Conservation (phyloP, 2,888 invertebrate genomes). For the Notodromas monacha region DNA sequence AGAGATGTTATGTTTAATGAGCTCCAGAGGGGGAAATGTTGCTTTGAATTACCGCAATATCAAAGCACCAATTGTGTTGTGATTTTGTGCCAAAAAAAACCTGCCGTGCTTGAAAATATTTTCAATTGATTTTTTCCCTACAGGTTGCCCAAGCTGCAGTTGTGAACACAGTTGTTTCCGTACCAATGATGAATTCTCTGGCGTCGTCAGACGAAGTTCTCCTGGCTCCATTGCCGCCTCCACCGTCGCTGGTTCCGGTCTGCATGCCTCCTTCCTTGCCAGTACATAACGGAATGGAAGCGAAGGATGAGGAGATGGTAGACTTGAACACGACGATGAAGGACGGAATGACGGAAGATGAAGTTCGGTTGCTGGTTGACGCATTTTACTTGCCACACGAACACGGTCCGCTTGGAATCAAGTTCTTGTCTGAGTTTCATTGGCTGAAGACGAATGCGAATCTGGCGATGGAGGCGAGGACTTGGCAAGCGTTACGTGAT, state of each 20-base stretch:
- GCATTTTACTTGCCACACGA: conserved; percentile 90
- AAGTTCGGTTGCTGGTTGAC: conserved; percentile 37
- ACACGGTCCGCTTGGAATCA: conserved; percentile 56
- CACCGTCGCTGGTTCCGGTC: conserved; percentile 23
- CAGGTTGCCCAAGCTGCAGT: too few species aligned
- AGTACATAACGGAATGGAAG: conserved; percentile 24
- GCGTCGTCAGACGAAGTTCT: conserved; percentile 52
- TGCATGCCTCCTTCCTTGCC: conserved; percentile 9
- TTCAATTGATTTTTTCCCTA: too few species aligned
- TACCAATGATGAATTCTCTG: conserved; percentile 54
- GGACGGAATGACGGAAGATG: conserved; percentile 24
- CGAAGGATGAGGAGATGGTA: conserved; percentile 19
- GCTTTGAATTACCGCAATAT: too few species aligned
- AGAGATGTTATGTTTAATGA: too few species aligned
- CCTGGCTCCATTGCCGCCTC: conserved; percentile 35
- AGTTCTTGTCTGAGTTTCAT: conserved; percentile 62
- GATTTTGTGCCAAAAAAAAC: too few species aligned
- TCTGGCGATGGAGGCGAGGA: conserved; percentile 19
- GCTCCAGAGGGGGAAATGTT: too few species aligned
- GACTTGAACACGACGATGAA: conserved; percentile 6
- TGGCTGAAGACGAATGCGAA: conserved; percentile 72
- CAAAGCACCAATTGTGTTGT: too few species aligned
- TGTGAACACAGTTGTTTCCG: conserved; percentile 26
- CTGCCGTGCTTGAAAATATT: too few species aligned
- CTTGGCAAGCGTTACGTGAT: not conserved